These are phyloP conservation scores for Melanargia galathea DNA, from an alignment of 2,888 invertebrate species.

Conservation along the genomic window DNA sequence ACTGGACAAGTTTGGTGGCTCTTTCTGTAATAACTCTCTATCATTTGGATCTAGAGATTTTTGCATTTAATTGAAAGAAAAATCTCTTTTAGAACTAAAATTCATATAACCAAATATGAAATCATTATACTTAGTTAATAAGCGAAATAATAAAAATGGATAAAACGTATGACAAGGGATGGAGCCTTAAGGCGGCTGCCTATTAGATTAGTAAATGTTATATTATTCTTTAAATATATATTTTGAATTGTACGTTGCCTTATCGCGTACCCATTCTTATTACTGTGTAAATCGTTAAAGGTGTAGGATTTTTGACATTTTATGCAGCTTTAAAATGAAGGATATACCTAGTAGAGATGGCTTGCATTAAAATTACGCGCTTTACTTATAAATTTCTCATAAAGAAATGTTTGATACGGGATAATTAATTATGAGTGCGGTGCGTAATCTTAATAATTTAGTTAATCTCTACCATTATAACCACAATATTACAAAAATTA, in stretches of 20 bases:
- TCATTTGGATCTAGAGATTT: not conserved
- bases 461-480: not conserved
- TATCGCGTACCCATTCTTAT: conserved; percentile 27
- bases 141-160: conserved; percentile 29
- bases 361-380: not conserved
- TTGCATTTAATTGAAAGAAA: not conserved
- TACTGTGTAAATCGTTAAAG: not conserved
- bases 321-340: not conserved
- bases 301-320: not conserved
- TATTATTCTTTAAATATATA: not conserved
- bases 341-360: no score
- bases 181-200: not conserved
- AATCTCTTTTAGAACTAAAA: not conserved
- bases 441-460: not conserved
- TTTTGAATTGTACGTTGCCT: conserved; percentile 16
- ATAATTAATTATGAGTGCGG: not conserved
- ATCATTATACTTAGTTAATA: not conserved
- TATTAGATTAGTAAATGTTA: conserved; percentile 2
- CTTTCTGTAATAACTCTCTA: not conserved
- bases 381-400: not conserved
- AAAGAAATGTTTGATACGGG: not conserved
- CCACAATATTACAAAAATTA: no score
- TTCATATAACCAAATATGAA: not conserved
- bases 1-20: not conserved
- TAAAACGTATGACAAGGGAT: conserved; percentile 29